Conservation (phyloP, 2,888 invertebrate species). For the Synanthedon formicaeformis region DNA sequence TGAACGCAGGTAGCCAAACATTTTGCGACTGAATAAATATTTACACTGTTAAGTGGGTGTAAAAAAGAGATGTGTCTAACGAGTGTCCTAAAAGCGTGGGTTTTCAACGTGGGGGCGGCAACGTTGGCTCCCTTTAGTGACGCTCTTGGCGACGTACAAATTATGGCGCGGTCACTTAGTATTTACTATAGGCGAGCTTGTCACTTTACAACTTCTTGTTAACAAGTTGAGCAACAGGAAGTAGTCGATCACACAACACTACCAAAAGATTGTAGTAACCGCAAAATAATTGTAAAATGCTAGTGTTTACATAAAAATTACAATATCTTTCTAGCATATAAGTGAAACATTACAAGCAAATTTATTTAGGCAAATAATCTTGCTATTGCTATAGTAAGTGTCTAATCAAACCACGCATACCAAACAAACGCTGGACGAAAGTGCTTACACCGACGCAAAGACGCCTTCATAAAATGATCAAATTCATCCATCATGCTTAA, state of each 20-base stretch:
- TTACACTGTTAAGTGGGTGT: neutral
- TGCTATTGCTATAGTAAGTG: no score
- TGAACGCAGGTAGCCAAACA: neutral
- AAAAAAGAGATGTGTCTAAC: neutral
- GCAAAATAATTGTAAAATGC: slow-evolving; percentile 4
- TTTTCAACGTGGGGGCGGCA: slow-evolving; percentile 13
- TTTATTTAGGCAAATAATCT: neutral
- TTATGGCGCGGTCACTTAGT: slow-evolving; percentile 7
- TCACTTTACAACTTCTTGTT: slow-evolving; percentile 1
- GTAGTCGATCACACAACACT: slow-evolving; percentile 6
- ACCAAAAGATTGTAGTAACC: slow-evolving; percentile 4
- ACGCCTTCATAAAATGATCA: slow-evolving; percentile 13
- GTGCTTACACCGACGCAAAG: slow-evolving; percentile 20
- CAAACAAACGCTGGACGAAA: slow-evolving; percentile 17
- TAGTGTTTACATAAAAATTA: slow-evolving; percentile 9
- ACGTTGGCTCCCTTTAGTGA: slow-evolving; percentile 11
- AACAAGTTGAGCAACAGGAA: slow-evolving; percentile 9
- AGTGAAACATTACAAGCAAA: slow-evolving; percentile 3
- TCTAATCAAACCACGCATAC: no score
- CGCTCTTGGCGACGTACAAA: slow-evolving; percentile 12
- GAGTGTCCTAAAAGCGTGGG: slow-evolving; percentile 9
- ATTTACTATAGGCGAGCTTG: slow-evolving; percentile 4
- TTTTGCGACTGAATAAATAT: neutral
- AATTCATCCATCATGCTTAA: slow-evolving; percentile 13
- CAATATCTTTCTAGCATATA: neutral